phyloP scores from a whole-genome alignment of 2,888 invertebrate species.

The Chymomyza amoena region DNA sequence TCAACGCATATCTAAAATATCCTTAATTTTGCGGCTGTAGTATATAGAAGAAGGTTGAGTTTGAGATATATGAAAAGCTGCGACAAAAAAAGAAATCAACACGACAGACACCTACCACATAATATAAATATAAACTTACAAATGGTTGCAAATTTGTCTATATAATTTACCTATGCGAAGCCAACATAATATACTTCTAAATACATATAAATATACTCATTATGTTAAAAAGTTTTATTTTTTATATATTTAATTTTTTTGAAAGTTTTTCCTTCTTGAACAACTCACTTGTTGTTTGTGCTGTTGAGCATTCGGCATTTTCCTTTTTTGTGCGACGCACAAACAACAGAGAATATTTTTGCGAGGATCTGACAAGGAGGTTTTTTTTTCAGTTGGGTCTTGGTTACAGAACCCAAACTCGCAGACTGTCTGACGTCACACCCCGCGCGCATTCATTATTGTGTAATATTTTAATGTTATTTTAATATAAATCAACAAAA shows the following conservation, averaged over 20 bases:
- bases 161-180: no score
- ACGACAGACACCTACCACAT: conserved; percentile 38
- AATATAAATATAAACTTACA: no score
- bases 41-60: no score
- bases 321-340: conserved; percentile 69
- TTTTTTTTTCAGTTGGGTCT: background rate
- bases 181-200: no score
- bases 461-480: conserved; percentile 74
- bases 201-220: conserved; percentile 6
- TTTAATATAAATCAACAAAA: conserved; percentile 75
- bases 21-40: no score
- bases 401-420: background rate
- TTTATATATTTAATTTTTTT: conserved; percentile 67
- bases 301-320: conserved; percentile 45
- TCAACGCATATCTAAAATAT: no score
- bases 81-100: conserved; percentile 39
- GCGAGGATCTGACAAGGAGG: no score
- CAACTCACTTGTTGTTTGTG: conserved; percentile 16
- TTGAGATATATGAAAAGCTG: no score
- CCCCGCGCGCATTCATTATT: conserved; percentile 67
- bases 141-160: no score
- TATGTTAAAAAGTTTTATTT: conserved; percentile 69
- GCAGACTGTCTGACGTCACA: conserved; percentile 11
- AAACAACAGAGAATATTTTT: no score
- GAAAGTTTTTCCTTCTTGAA: conserved; percentile 24